phyloP scores from a whole-genome alignment of 2,888 invertebrate species.

The Tromatobia lineatoria region DNA sequence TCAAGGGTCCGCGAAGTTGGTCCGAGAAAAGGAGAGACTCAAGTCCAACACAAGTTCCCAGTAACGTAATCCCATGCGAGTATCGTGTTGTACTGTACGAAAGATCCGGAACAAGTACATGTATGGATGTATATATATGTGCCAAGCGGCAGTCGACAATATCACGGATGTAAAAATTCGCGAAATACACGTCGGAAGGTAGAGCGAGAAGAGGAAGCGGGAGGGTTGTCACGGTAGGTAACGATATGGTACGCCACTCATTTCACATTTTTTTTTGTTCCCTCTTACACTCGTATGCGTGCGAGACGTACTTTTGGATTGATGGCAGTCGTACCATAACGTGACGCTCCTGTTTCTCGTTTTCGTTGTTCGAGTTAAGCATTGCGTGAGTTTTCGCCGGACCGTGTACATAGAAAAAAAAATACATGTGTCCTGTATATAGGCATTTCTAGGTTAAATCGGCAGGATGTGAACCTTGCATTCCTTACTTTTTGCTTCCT shows the following conservation, averaged over 20 bases:
- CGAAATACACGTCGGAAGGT: slow-evolving; percentile 30
- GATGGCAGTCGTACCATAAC: slow-evolving; percentile 21
- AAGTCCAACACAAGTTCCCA: slow-evolving; percentile 26
- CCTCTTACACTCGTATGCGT: neutral
- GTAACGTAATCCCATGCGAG: slow-evolving; percentile 42
- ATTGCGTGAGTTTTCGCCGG: slow-evolving; percentile 23
- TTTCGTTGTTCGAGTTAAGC: slow-evolving; percentile 14
- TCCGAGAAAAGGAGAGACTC: slow-evolving; percentile 27
- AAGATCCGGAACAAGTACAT: slow-evolving; percentile 9
- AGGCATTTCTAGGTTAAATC: neutral
- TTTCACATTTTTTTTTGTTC: slow-evolving; percentile 73
- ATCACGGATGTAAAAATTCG: slow-evolving; percentile 51
- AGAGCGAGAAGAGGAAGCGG: slow-evolving; percentile 28
- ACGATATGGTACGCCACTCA: slow-evolving; percentile 73
- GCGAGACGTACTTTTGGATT: neutral
- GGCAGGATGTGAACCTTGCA: too few species aligned
- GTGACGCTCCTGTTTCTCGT: slow-evolving; percentile 9
- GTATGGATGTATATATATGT: neutral
- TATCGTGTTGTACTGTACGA: slow-evolving; percentile 31
- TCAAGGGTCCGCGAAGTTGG: slow-evolving; percentile 71
- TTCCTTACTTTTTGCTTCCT: too few species aligned
- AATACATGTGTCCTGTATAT: slow-evolving; percentile 16
- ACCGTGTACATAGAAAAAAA: slow-evolving; percentile 19
- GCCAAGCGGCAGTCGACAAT: slow-evolving; percentile 16
- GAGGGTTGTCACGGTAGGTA: slow-evolving; percentile 75